Conservation (phyloP, 2,797 vertebrate species). For the Spatula versicolor region DNA sequence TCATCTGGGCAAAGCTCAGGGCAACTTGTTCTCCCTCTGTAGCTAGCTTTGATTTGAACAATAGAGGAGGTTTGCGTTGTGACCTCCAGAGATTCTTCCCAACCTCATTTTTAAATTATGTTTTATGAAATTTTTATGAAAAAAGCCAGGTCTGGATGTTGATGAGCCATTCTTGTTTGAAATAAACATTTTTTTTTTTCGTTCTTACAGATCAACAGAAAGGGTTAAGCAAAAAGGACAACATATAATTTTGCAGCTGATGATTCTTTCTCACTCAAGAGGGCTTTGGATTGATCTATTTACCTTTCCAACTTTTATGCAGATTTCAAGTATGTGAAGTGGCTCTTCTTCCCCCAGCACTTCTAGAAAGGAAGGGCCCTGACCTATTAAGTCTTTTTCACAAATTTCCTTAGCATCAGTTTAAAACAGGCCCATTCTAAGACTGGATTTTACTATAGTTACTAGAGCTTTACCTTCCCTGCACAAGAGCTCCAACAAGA, state of each 20-base stretch:
- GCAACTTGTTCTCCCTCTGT: not conserved
- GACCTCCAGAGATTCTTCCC: not conserved
- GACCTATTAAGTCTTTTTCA: not conserved
- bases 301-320: not conserved
- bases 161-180: not conserved
- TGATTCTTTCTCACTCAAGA: not conserved
- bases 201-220: not conserved
- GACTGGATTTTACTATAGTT: not conserved
- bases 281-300: rapidly evolving
- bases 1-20: not conserved
- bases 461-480: not conserved
- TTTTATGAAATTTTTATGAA: not conserved
- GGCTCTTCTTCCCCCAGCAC: not conserved
- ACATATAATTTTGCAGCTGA: not conserved
- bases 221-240: not conserved
- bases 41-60: not conserved
- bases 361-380: not conserved
- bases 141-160: not conserved
- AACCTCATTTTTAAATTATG: not conserved
- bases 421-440: not conserved
- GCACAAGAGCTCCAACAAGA: not conserved
- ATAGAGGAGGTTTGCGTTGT: not conserved
- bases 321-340: not conserved
- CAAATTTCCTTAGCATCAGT: not conserved
- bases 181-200: not conserved